phyloP scores from a whole-genome alignment of 2,113 vertebrate species.

The Zosterops lateralis region DNA sequence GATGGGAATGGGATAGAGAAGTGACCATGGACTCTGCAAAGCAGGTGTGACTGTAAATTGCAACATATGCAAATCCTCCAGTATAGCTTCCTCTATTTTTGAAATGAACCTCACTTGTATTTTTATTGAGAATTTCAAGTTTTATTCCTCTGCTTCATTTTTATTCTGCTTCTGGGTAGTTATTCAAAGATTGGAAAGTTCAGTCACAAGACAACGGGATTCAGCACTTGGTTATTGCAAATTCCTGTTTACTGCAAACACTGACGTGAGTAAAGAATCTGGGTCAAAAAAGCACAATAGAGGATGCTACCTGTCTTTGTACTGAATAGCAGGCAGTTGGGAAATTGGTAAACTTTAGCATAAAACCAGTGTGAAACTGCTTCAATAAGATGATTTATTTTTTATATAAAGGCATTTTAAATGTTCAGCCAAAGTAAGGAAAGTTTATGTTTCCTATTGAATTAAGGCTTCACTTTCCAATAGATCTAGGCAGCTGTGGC shows the following conservation, averaged over 20 bases:
- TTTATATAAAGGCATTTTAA: not conserved
- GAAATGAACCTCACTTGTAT: not conserved
- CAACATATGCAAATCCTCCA: not conserved
- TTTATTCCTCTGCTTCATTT: not conserved
- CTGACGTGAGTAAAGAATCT: not conserved
- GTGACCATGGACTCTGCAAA: not conserved
- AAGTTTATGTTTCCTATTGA: not conserved
- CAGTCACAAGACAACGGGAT: not conserved
- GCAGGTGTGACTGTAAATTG: not conserved
- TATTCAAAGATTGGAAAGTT: not conserved
- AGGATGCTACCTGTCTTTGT: conserved; percentile 46
- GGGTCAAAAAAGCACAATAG: conserved; percentile 20
- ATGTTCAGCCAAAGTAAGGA: not conserved
- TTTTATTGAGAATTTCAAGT: not conserved
- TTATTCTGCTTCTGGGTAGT: not conserved
- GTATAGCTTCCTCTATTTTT: not conserved
- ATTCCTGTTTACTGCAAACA: conserved; percentile 23
- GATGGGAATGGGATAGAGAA: not conserved
- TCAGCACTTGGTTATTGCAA: not conserved
- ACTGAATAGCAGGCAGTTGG: conserved; percentile 11
- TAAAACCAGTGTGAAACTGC: not conserved
- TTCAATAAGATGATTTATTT: not conserved
- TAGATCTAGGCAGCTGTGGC: not conserved
- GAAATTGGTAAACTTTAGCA: conserved; percentile 18
- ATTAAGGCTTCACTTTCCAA: not conserved